Evolutionary conservation across 2,797 vertebrate genomes (phyloP), one percentile per base, ranked within the genome.

Genomic region (Apogon talboti): DNA sequence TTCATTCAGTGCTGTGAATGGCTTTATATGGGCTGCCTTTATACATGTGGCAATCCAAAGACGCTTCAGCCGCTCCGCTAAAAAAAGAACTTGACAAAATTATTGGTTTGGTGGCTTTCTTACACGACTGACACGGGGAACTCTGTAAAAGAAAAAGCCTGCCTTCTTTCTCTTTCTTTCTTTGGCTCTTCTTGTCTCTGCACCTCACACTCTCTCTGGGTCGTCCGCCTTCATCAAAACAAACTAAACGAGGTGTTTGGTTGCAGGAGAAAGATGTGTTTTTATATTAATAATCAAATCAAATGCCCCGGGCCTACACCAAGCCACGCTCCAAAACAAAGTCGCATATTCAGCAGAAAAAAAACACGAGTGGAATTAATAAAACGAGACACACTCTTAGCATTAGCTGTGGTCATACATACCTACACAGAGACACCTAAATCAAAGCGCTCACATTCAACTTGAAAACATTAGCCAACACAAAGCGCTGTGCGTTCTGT

Each of bases 51-150:
- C 97, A 96, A 96, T 98, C 95, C 96, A 97, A 94, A 96, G 96
- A 87, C 94, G 95, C 95, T 96, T 97, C 95, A 96, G 95, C 69
- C 87, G 71, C 86, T 91, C 93, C 92, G 94, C 95, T 96, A 91
- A 92, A 87, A 89, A 96, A 97, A 96, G 95, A 96, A 96, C 96
- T 98, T 96, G 96, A 97, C 96, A 96, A 98, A 98, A 99, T 98
- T 96, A 98, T 98, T 96, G 96, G 96, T 98, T 98, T 98, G 95
- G 77, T 94, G 93, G 96, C 84, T 96, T 96, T 96, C 95, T 97
- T 95, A 93, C 94, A 95, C 94, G 93, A 96, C 94, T 96, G 96
- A 96, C 95, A 96, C 91, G 93, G 93, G 94, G 93, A 96, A 95
- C 92, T 94, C 91, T 21, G 55, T 51, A 72, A 95, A 94, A 97